A percentile compares a stretch with the other conserved stretches of the same genome.
Conservation (phyloP, 2,888 invertebrate genomes). For the Listrodromus nycthemerus region DNA sequence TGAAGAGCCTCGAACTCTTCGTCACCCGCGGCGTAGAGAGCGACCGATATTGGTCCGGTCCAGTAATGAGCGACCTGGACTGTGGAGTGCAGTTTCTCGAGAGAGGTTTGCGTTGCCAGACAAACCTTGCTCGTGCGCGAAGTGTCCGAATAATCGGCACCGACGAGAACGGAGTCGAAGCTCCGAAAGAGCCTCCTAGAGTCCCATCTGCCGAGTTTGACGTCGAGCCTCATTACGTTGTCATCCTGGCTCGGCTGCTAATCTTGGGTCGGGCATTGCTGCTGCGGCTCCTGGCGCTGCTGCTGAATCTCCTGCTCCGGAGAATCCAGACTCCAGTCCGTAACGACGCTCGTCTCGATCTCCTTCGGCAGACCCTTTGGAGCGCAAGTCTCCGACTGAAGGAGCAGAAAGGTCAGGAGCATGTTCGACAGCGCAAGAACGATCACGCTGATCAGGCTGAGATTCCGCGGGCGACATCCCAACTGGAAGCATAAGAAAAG, state of each 20-base stretch:
- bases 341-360: conserved; percentile 74
- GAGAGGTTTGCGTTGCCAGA: conserved; percentile 93
- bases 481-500: conserved; percentile 80
- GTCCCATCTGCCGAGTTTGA: conserved; percentile 91
- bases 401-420: conserved; percentile 86
- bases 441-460: conserved; percentile 88
- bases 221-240: conserved; percentile 86
- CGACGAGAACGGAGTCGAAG: conserved; percentile 90
- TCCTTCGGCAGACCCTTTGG: conserved; percentile 68
- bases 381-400: conserved; percentile 86
- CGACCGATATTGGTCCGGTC: conserved; percentile 94
- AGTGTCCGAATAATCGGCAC: conserved; percentile 88
- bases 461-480: conserved; percentile 89
- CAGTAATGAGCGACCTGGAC: conserved; percentile 93
- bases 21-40: conserved; percentile 92
- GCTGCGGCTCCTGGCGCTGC: conserved; percentile 59
- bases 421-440: conserved; percentile 89
- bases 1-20: conserved; percentile 91
- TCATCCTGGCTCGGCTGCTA: conserved; percentile 72
- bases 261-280: conserved; percentile 72
- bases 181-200: conserved; percentile 89
- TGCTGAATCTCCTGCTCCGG: conserved; percentile 34
- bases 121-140: conserved; percentile 88
- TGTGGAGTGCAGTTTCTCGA: conserved; percentile 92
- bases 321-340: conserved; percentile 69